Evolutionary conservation across 1,140 invertebrate genomes (phyloP).

Genomic region (Leptoteleia sp.): DNA sequence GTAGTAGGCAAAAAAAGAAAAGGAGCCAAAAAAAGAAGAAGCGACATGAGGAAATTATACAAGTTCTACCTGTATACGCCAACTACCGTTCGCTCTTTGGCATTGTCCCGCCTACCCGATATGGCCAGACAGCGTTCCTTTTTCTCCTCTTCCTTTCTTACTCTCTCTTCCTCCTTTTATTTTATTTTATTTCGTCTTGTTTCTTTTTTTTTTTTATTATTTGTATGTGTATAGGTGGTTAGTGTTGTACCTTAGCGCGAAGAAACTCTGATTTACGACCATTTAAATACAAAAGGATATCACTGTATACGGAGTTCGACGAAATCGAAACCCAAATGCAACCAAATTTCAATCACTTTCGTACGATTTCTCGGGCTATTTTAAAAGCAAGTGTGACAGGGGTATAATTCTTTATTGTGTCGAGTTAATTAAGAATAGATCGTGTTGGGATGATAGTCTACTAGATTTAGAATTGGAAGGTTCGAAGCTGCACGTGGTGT

Average conservation of each 20-base stretch:
- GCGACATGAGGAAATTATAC: slow-evolving; percentile 60
- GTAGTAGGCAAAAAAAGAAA: slow-evolving; percentile 33
- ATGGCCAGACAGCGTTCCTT: slow-evolving; percentile 56
- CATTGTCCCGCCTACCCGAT: slow-evolving; percentile 54
- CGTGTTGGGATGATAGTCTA: slow-evolving; percentile 34
- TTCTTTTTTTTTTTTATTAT: too few relatives aligned
- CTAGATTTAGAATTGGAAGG: background rate
- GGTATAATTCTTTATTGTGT: slow-evolving; percentile 58
- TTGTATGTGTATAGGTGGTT: slow-evolving; percentile 22
- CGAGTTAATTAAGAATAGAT: slow-evolving; percentile 58
- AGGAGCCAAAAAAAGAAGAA: slow-evolving; percentile 31
- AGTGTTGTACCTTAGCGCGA: slow-evolving; percentile 43
- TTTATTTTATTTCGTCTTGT: too few relatives aligned
- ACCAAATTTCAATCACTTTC: slow-evolving; percentile 56
- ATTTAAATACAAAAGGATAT: slow-evolving; percentile 65
- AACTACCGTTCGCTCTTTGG: slow-evolving; percentile 63
- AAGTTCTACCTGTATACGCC: slow-evolving; percentile 59
- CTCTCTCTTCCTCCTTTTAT: slow-evolving; percentile 31
- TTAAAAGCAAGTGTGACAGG: slow-evolving; percentile 53
- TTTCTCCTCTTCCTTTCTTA: slow-evolving; percentile 22
- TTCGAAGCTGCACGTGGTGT: slow-evolving; percentile 21
- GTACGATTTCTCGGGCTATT: slow-evolving; percentile 42
- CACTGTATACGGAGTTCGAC: slow-evolving; percentile 45
- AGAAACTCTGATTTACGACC: slow-evolving; percentile 62
- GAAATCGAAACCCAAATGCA: slow-evolving; percentile 53